Percentiles rank a stretch among this genome's conserved stretches.
Conservation (phyloP, 2,797 vertebrate species). For the Muscicapa comitata region DNA sequence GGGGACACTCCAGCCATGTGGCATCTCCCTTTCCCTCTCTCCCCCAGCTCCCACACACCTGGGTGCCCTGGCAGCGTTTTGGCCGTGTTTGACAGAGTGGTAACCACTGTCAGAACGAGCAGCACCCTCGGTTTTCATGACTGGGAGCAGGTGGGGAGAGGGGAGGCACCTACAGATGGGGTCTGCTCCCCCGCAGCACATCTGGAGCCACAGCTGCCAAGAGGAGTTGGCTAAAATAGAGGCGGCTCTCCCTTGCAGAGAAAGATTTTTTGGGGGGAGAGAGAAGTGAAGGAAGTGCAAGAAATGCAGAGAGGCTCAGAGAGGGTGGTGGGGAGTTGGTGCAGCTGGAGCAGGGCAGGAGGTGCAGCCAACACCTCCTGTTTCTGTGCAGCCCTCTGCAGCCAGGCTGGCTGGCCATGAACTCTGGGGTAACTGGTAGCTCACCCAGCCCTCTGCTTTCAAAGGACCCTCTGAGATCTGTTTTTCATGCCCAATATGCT, state of each 20-base stretch:
- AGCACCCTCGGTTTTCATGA: not conserved
- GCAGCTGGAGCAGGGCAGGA: not conserved
- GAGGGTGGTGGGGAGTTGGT: rapidly evolving
- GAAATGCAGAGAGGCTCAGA: not conserved
- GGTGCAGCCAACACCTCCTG: not conserved
- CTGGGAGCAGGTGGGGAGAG: not conserved
- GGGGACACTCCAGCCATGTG: rapidly evolving
- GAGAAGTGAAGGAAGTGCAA: not conserved
- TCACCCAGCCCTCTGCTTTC: not conserved
- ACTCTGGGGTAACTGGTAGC: not conserved
- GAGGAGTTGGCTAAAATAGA: rapidly evolving
- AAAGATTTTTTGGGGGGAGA: rapidly evolving
- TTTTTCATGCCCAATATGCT: not conserved
- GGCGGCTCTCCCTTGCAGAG: not conserved
- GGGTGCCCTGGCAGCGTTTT: rapidly evolving
- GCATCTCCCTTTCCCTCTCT: not conserved
- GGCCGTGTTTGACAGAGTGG: not conserved
- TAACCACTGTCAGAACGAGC: not conserved
- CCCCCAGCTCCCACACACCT: not conserved
- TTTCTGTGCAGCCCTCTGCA: not conserved
- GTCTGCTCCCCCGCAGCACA: not conserved
- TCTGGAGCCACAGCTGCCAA: constrained; percentile 8
- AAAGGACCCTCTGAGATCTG: not conserved
- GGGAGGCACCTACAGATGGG: not conserved
- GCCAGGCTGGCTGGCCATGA: rapidly evolving